phyloP scores from a whole-genome alignment of 2,113 vertebrate species.

The Neolamprologus caudopunctatus region DNA sequence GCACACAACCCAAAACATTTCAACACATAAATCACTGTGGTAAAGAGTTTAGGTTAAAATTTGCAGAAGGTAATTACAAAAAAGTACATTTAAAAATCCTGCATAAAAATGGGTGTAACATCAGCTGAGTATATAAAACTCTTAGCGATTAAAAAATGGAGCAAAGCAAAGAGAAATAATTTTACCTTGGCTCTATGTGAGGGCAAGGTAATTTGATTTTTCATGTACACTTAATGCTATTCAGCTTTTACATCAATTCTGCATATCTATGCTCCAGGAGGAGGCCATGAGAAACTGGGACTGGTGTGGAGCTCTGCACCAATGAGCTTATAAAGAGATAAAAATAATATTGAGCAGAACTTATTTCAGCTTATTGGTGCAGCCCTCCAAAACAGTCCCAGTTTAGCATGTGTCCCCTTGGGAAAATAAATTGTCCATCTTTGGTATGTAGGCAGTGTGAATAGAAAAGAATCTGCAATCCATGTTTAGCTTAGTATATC shows the following conservation, averaged over 20 bases:
- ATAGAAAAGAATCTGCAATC: background rate
- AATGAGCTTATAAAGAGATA: background rate
- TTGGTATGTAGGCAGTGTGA: background rate
- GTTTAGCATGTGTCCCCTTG: background rate
- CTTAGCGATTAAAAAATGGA: background rate
- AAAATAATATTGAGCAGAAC: background rate
- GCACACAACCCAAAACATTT: background rate
- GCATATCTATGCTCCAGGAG: background rate
- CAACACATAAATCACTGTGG: background rate
- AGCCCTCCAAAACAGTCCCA: background rate
- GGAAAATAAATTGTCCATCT: background rate
- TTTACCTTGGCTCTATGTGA: background rate
- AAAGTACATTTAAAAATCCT: background rate
- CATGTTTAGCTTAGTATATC: background rate
- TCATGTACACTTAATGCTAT: background rate
- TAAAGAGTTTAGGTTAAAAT: background rate
- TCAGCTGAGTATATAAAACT: background rate
- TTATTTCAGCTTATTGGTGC: background rate
- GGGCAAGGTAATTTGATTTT: background rate
- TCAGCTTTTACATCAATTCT: background rate
- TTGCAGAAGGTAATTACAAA: background rate
- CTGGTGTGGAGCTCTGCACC: background rate
- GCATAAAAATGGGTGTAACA: background rate
- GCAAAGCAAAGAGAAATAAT: background rate
- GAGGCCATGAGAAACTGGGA: background rate